Percentiles rank a stretch among this genome's conserved stretches.
phyloP scores from a whole-genome alignment of 2,113 vertebrate genomes.

The Stomatorhinus ivindoensis region DNA sequence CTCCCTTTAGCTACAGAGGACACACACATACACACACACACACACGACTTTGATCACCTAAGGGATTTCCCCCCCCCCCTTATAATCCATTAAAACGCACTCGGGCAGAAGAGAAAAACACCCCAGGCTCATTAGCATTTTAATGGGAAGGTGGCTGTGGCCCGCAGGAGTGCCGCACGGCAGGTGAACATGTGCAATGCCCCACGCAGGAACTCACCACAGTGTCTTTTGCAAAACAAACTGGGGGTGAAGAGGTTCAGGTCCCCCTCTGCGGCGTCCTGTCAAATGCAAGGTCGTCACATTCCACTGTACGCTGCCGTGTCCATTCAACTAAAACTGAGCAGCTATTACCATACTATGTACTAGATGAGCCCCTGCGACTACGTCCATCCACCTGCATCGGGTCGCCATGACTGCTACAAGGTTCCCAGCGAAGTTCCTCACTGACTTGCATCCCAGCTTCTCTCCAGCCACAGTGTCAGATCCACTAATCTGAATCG shows the following conservation, averaged over 20 bases:
- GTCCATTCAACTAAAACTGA: neutral
- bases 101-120: neutral
- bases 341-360: neutral
- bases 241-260: neutral
- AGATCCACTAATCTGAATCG: neutral
- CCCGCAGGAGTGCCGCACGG: neutral
- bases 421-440: neutral
- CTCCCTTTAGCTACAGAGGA: neutral
- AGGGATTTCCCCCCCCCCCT: neutral
- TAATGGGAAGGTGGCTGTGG: neutral
- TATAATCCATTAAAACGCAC: constrained; percentile 1
- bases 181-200: neutral
- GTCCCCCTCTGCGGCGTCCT: neutral
- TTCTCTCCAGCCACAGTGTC: neutral
- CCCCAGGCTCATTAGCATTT: constrained; percentile 4
- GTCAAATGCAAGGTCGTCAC: neutral
- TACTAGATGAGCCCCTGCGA: neutral
- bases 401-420: neutral
- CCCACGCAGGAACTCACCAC: neutral
- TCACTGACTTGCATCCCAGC: neutral
- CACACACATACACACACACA: neutral
- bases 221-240: neutral
- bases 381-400: neutral
- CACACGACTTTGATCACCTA: neutral
- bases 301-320: neutral